Evolutionary conservation across 1,140 invertebrate genomes (phyloP).

Genomic region (Sitobion miscanthi): DNA sequence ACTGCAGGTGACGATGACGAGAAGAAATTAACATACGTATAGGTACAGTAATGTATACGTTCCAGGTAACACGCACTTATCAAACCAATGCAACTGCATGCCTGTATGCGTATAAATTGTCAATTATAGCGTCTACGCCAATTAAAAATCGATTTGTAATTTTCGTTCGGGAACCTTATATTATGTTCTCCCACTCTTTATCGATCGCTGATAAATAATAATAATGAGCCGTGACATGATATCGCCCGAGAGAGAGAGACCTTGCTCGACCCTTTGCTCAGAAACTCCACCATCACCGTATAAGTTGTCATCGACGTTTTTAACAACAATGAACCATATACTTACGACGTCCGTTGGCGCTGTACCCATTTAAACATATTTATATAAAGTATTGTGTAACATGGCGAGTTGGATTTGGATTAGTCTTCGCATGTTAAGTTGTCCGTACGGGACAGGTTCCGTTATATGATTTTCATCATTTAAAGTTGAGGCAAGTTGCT

Average conservation of each 20-base stretch:
- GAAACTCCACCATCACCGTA: not conserved
- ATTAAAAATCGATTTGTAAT: not conserved
- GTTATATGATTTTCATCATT: not conserved
- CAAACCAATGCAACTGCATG: not conserved
- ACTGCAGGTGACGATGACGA: not conserved
- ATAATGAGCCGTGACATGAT: not conserved
- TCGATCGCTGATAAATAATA: not conserved
- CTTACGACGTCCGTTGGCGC: not conserved
- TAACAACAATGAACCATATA: not conserved
- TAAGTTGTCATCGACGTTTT: not conserved
- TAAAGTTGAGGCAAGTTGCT: not conserved
- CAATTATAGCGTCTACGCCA: not conserved
- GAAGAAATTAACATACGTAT: not conserved
- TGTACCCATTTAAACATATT: too few species aligned
- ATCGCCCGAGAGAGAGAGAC: not conserved
- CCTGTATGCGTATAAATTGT: not conserved
- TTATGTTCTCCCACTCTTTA: not conserved
- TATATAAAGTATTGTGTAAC: too few species aligned
- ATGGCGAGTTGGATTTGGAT: too few species aligned
- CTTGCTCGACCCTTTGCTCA: not conserved
- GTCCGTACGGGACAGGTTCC: too few species aligned
- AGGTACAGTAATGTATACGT: too few species aligned
- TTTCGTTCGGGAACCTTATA: not conserved
- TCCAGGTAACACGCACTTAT: too few species aligned
- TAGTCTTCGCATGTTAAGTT: too few species aligned